Percentiles rank a stretch among this genome's conserved stretches.
These are phyloP conservation scores for Lamellibrachia luymesi DNA, from an alignment of 1,140 invertebrate species.

Conservation along the genomic window DNA sequence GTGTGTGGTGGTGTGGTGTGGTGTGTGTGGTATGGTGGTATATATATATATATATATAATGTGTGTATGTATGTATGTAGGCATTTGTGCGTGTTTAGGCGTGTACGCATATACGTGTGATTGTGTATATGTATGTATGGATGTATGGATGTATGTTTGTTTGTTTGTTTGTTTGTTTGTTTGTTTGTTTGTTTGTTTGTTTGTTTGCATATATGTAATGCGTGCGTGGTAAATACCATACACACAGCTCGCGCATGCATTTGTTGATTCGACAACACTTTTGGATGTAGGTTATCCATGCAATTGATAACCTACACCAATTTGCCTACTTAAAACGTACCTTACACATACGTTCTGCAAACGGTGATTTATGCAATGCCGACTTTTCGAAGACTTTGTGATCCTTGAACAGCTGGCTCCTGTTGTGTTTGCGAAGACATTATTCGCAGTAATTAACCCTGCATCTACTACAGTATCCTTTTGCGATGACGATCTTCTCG, in stretches of 20 bases:
- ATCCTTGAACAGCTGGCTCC: conserved; percentile 21
- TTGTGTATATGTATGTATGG: no score
- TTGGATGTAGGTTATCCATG: background rate
- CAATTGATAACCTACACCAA: background rate
- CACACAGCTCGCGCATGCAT: background rate
- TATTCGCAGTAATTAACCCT: conserved; percentile 21
- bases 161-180: no score
- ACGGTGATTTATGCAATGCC: background rate
- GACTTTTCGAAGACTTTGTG: conserved; percentile 15
- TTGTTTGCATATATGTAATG: background rate
- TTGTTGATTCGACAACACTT: background rate
- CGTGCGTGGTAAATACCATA: no score
- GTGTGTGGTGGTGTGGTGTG: no score
- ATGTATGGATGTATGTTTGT: background rate
- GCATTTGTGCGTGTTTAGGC: no score
- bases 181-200: background rate
- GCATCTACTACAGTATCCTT: conserved; percentile 18
- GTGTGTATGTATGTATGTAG: no score
- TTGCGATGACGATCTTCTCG: conserved; percentile 2
- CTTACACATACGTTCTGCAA: background rate
- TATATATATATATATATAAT: no score
- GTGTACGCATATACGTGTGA: no score
- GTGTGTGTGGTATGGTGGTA: no score
- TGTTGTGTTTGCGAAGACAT: conserved; percentile 20
- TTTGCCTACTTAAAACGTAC: background rate